phyloP scores from a whole-genome alignment of 2,888 invertebrate species.

The Troglohyphantes excavatus region DNA sequence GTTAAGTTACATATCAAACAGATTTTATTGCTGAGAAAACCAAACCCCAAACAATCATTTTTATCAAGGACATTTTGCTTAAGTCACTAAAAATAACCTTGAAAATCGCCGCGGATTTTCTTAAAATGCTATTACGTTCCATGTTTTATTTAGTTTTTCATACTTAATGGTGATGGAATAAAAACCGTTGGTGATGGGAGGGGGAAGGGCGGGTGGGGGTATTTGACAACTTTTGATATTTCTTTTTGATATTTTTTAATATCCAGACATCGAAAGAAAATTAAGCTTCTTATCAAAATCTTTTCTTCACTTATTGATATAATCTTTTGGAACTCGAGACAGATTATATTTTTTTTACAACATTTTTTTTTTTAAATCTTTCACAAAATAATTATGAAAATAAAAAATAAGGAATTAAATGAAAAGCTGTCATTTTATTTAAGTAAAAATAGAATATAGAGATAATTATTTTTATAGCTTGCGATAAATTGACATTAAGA shows the following conservation, averaged over 20 bases:
- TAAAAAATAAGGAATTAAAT: neutral
- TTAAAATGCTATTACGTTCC: slow-evolving; percentile 21
- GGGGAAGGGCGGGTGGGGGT: neutral
- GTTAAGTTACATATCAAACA: too few relatives aligned
- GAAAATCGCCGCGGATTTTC: slow-evolving; percentile 18
- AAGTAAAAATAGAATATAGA: neutral
- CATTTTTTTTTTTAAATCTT: neutral
- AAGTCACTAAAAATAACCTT: slow-evolving; percentile 60
- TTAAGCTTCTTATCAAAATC: slow-evolving; percentile 35
- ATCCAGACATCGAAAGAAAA: neutral
- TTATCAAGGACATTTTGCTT: slow-evolving; percentile 54
- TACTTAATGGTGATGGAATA: neutral
- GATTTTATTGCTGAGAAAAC: too few relatives aligned
- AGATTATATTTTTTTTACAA: neutral
- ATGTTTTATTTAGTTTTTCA: slow-evolving; percentile 17
- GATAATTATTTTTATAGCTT: too few relatives aligned
- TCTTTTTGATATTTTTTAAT: neutral
- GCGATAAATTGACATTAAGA: too few relatives aligned
- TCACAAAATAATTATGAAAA: neutral
- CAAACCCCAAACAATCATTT: slow-evolving; percentile 41
- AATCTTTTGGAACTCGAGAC: neutral
- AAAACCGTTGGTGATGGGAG: neutral
- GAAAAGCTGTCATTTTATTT: neutral
- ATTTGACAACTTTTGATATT: neutral
- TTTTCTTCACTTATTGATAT: neutral